A percentile compares a stretch with the other conserved stretches of the same genome.
These are phyloP conservation scores for Zeugodacus cucurbitae DNA, from an alignment of 1,140 invertebrate species.

Conservation along the genomic window DNA sequence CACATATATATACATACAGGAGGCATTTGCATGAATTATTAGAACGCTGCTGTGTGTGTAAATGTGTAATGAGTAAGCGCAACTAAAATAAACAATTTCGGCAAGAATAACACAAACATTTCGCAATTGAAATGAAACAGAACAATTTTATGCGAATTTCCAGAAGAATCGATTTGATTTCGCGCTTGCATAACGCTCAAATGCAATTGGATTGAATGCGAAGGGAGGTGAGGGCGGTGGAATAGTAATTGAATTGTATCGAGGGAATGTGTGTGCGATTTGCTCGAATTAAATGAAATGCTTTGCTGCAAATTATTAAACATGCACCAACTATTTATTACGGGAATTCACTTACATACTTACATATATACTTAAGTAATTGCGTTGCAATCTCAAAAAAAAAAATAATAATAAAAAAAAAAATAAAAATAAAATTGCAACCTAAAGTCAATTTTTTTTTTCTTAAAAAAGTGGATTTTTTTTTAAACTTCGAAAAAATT, in stretches of 20 bases:
- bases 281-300: background rate
- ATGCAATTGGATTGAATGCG: background rate
- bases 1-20: too few relatives aligned
- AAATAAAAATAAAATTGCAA: too few relatives aligned
- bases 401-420: too few relatives aligned
- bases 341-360: too few relatives aligned
- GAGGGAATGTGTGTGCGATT: background rate
- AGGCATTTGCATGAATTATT: background rate
- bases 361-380: too few relatives aligned
- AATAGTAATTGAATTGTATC: background rate
- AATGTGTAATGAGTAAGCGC: slow-evolving; percentile 13
- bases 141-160: background rate
- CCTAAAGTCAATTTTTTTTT: too few relatives aligned
- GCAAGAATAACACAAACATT: slow-evolving; percentile 26
- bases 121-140: slow-evolving; percentile 8
- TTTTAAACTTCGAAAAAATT: too few relatives aligned
- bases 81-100: slow-evolving; percentile 32
- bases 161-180: slow-evolving; percentile 33
- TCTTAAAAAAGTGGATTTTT: too few relatives aligned
- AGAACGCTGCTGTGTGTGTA: background rate
- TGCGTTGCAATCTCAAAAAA: too few relatives aligned
- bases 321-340: background rate
- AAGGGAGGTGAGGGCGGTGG: background rate
- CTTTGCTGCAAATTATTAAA: background rate
- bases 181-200: background rate